A percentile compares a stretch with the other conserved stretches of the same genome.
Evolutionary conservation across 2,797 vertebrate species (phyloP).

Genomic region (Furcifer pardalis): DNA sequence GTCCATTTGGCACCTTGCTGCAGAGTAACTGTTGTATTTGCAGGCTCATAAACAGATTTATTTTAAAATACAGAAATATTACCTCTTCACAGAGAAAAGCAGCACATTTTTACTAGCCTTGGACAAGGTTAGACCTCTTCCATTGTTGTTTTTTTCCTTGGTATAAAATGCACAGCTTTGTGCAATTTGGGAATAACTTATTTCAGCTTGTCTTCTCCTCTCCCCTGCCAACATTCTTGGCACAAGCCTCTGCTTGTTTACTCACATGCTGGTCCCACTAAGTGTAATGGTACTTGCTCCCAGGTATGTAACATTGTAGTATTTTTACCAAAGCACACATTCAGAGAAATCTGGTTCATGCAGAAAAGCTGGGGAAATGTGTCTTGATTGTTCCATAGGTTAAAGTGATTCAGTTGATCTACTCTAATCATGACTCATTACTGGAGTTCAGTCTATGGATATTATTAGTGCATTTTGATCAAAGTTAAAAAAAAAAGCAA

Average conservation of each 20-base stretch:
- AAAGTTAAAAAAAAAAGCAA: too few species aligned
- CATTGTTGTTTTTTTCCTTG: background rate
- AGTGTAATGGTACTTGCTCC: background rate
- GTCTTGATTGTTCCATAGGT: too few species aligned
- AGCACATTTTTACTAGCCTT: background rate
- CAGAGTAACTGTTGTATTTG: too few species aligned
- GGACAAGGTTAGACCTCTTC: background rate
- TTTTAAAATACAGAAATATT: background rate
- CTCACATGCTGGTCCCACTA: background rate
- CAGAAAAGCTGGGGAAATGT: too few species aligned
- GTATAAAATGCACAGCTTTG: background rate
- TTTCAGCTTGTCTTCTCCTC: background rate
- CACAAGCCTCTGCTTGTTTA: background rate
- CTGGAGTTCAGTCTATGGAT: too few species aligned
- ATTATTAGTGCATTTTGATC: too few species aligned
- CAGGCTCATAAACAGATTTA: background rate
- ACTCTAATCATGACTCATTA: too few species aligned
- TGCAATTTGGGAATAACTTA: background rate
- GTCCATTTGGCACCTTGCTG: background rate
- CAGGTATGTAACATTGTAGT: background rate
- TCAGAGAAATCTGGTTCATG: too few species aligned
- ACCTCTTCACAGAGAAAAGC: background rate
- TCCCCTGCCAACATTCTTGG: background rate
- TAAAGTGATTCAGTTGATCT: too few species aligned
- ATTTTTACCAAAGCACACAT: too few species aligned